phyloP scores from a whole-genome alignment of 1,140 invertebrate genomes.

The Stegodyphus mimosarum region DNA sequence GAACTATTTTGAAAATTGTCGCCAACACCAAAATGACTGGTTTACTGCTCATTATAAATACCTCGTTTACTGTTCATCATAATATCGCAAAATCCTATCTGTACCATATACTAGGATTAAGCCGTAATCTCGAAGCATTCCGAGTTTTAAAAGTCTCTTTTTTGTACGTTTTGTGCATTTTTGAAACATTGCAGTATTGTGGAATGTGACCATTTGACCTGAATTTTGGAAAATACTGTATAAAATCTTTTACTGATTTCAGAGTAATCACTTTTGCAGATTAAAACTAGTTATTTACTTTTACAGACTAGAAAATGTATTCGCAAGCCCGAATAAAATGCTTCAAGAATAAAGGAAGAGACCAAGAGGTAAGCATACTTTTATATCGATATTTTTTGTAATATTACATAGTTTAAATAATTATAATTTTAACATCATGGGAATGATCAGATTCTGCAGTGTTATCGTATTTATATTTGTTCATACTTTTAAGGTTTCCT shows the following conservation, averaged over 20 bases:
- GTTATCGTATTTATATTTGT: neutral
- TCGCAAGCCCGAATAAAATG: conserved; percentile 64
- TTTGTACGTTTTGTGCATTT: no score
- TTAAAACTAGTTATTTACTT: neutral
- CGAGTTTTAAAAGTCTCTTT: no score
- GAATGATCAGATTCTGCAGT: neutral
- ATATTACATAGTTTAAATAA: neutral
- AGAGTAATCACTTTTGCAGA: neutral
- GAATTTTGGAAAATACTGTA: neutral
- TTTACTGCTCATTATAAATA: no score
- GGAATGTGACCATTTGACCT: no score
- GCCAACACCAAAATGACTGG: no score
- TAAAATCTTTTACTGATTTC: neutral
- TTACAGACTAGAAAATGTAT: conserved; percentile 6
- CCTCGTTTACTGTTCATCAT: no score
- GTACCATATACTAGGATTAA: no score
- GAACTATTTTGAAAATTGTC: no score
- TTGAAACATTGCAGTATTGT: no score
- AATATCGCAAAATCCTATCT: no score
- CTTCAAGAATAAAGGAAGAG: conserved; percentile 70
- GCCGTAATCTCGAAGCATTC: no score
- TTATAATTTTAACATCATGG: neutral
- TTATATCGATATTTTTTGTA: neutral
- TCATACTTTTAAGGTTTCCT: neutral
- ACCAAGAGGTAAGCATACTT: conserved; percentile 67